Evolutionary conservation across 2,113 vertebrate species (phyloP).

Genomic region (Columba janthina): DNA sequence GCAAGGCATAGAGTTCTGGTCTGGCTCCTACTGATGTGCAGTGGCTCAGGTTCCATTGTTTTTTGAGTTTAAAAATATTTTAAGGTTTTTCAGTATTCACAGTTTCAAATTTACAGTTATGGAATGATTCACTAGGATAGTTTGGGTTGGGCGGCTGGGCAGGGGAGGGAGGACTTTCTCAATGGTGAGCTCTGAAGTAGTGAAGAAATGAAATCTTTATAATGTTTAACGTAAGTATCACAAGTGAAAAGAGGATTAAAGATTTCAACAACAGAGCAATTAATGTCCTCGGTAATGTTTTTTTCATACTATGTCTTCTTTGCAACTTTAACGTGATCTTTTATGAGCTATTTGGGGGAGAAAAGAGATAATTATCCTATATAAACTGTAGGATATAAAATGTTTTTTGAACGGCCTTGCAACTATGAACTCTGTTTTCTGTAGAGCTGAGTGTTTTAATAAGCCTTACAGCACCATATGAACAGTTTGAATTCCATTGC

Average conservation of each 20-base stretch:
- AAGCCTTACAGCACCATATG: background rate
- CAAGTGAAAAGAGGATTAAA: background rate
- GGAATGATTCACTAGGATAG: background rate
- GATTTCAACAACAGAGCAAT: background rate
- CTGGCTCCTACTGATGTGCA: background rate
- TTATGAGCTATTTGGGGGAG: background rate
- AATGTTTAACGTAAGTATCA: no score
- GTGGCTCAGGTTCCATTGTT: background rate
- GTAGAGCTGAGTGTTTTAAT: background rate
- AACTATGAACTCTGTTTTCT: background rate
- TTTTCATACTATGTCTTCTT: background rate
- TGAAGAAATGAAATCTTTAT: background rate
- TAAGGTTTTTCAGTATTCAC: background rate
- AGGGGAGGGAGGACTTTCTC: background rate
- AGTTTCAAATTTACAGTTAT: background rate
- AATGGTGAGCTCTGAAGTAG: background rate
- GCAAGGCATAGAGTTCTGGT: background rate
- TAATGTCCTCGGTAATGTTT: background rate
- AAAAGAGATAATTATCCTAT: background rate
- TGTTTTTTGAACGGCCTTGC: background rate
- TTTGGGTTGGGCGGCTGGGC: background rate
- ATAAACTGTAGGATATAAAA: background rate
- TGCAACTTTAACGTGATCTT: background rate
- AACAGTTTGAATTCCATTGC: background rate
- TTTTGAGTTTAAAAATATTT: background rate